These are phyloP conservation scores for Hipposideros armiger DNA, from an alignment of 2,113 vertebrate genomes.

Conservation along the genomic window DNA sequence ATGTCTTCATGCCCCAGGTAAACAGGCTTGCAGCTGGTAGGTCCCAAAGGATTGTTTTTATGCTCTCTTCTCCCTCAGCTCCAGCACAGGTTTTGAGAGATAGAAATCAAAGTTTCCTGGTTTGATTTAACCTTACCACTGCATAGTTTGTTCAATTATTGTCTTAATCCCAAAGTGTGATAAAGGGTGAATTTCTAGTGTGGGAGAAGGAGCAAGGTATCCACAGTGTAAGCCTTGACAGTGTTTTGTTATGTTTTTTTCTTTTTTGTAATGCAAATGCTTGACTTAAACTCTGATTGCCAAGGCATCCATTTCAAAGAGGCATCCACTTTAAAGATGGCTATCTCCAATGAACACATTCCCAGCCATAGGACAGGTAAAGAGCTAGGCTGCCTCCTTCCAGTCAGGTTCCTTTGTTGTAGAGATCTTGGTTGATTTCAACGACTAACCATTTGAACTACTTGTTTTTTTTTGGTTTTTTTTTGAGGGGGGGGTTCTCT, in stretches of 20 bases:
- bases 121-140: slow-evolving; percentile 35
- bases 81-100: slow-evolving; percentile 52
- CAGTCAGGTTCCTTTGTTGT: neutral
- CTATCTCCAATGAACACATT: neutral
- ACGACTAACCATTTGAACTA: neutral
- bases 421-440: neutral
- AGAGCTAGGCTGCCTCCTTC: neutral
- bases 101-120: slow-evolving; percentile 39
- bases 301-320: neutral
- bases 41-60: slow-evolving; percentile 51
- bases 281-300: neutral
- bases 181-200: neutral
- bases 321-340: neutral
- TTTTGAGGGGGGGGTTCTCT: neutral
- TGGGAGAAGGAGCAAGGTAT: slow-evolving; percentile 7
- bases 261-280: neutral
- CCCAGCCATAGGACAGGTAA: neutral
- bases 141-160: slow-evolving; percentile 54
- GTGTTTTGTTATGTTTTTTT: neutral
- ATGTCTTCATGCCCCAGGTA: neutral
- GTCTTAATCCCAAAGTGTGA: neutral
- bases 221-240: neutral
- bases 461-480: neutral
- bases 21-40: slow-evolving; percentile 21
- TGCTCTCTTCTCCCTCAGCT: slow-evolving; percentile 28